phyloP scores from a whole-genome alignment of 2,888 invertebrate species.

The Tineola bisselliella region DNA sequence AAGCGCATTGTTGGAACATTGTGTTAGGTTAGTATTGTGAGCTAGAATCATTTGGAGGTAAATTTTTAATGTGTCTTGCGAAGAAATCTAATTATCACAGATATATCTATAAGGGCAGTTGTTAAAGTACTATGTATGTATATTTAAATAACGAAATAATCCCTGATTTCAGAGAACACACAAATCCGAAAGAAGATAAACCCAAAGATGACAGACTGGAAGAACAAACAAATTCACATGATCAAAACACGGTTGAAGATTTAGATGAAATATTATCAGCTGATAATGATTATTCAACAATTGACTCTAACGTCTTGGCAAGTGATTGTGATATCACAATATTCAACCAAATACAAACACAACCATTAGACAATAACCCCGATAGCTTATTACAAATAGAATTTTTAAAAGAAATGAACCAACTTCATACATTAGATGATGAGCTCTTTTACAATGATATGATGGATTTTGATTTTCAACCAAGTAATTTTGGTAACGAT shows the following conservation, averaged over 20 bases:
- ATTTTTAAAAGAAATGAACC: conserved; percentile 52
- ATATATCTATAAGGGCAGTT: too few relatives aligned
- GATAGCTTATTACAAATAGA: conserved; percentile 55
- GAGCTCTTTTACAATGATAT: conserved; percentile 53
- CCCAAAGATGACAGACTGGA: background rate
- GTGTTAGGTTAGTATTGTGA: conserved; percentile 44
- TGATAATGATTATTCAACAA: conserved; percentile 47
- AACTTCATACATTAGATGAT: conserved; percentile 50
- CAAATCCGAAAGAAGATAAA: background rate
- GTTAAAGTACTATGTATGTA: too few relatives aligned
- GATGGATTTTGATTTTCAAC: conserved; percentile 54
- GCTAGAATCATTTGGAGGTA: conserved; percentile 20
- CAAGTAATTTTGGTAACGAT: conserved; percentile 42
- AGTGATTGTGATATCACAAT: background rate
- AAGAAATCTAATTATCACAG: too few relatives aligned
- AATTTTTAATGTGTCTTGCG: too few relatives aligned
- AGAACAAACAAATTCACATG: conserved; percentile 22
- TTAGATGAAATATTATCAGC: conserved; percentile 57
- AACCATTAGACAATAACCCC: conserved; percentile 17
- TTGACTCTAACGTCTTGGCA: background rate
- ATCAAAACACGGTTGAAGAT: conserved; percentile 43
- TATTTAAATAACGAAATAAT: conserved; percentile 23
- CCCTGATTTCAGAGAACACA: conserved; percentile 21
- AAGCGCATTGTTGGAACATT: conserved; percentile 44
- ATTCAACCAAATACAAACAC: background rate